A percentile compares a stretch with the other conserved stretches of the same genome.
Conservation (phyloP, 1,140 invertebrate species). For the Hycleus phaleratus region DNA sequence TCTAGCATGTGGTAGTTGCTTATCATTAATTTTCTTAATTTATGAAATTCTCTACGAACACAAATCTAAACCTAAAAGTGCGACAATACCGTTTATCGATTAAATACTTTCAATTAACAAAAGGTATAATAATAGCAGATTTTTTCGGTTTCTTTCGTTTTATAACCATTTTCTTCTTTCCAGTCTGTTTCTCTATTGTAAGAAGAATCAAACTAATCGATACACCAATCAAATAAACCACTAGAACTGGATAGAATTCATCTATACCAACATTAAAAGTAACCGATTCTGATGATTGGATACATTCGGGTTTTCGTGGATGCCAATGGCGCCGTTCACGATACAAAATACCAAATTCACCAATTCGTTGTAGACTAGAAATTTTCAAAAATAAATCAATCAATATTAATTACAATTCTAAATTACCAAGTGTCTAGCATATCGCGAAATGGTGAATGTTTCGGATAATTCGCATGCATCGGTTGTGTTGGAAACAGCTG, state of each 20-base stretch:
- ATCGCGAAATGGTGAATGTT: conserved; percentile 21
- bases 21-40: conserved; percentile 5
- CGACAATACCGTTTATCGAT: too few relatives aligned
- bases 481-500: conserved; percentile 15
- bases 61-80: too few relatives aligned
- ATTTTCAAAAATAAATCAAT: neutral
- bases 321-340: neutral
- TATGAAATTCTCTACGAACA: neutral
- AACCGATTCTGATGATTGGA: conserved; percentile 8
- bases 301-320: conserved; percentile 11
- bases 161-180: neutral
- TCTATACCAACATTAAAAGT: conserved; percentile 8
- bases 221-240: conserved; percentile 4
- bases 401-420: neutral
- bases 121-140: too few relatives aligned
- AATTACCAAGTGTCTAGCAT: conserved; percentile 21
- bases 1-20: conserved; percentile 1
- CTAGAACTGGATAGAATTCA: conserved; percentile 12
- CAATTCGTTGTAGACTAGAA: neutral
- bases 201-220: conserved; percentile 4
- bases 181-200: neutral
- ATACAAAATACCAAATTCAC: neutral
- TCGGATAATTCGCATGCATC: conserved; percentile 13
- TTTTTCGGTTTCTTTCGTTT: too few relatives aligned
- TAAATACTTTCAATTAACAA: too few relatives aligned